Evolutionary conservation across 2,113 vertebrate genomes (phyloP), one percentile per base, ranked within the genome.

Genomic region (Mus pahari): DNA sequence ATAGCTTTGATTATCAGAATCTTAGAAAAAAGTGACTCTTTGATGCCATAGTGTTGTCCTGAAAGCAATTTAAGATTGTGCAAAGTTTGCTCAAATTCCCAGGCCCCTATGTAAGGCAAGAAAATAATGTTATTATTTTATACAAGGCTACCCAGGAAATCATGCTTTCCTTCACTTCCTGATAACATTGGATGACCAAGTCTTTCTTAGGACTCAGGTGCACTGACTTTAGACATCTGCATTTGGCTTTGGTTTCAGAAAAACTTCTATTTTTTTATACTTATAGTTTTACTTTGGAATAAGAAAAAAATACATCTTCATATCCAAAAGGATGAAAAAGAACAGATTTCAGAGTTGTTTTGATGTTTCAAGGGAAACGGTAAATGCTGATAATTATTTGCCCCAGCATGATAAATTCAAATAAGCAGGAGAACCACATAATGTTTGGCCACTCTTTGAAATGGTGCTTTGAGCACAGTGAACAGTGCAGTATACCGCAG

Each of bases 301-400:
- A 75, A 82, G 60, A 79, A 95, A 96, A 96, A 87, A 90, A 84
- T 62, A 68, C n/a, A 79, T n/a, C 9, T 75, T 92, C 33, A 89
- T 55, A 33, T 50, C 0, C 45, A 70, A 14, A 97, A 70, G n/a
- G 28, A 60, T 73, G 48, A n/a, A 39, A 42, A 93, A 20, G 58
- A 74, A 48, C 16, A 33, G 64, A 42, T 73, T 33, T 79, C 64
- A 92, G 83, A 70, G 86, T 36, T 83, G 13, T 24, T 84, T 2
- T 55, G 53, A 2, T 22, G 75, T 79, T 31, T 83, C 14, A n/a
- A 84, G 36, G 26, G 50, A 94, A 68, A 42, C 55, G 5, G 92
- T 68, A 55, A 78, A 26, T 50, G 13, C 66, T 62, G 31, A 92
- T 39, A 96, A 95, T 79, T n/a, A 82, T 66, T 88, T 71, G 4